Percentiles rank a stretch among this genome's conserved stretches.
These are phyloP conservation scores for Arrhopalites spinosus DNA, from an alignment of 2,888 invertebrate genomes.

Conservation along the genomic window DNA sequence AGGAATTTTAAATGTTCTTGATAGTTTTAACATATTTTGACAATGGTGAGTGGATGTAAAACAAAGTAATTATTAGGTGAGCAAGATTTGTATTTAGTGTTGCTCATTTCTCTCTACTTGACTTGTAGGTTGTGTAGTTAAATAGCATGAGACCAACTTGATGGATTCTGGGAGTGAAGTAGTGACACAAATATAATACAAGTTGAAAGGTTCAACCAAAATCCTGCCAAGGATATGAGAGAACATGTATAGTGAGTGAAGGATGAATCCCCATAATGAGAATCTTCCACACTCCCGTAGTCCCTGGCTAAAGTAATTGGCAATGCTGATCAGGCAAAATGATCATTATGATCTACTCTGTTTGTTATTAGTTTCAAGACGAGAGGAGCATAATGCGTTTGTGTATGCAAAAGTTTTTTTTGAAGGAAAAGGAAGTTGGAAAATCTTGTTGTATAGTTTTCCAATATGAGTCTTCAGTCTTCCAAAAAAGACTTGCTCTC, in stretches of 20 bases:
- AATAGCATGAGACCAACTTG: background rate
- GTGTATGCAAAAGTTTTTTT: too few species aligned
- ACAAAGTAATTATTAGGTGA: slow-evolving; percentile 25
- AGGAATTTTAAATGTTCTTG: slow-evolving; percentile 15
- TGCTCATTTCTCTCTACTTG: too few species aligned
- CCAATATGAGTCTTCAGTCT: too few species aligned
- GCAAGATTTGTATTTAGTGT: background rate
- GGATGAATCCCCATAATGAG: background rate
- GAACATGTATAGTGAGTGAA: background rate
- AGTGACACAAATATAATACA: slow-evolving; percentile 15
- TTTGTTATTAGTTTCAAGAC: background rate
- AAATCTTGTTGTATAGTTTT: too few species aligned
- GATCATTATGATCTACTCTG: slow-evolving; percentile 1
- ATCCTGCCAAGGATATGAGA: background rate
- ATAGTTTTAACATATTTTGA: slow-evolving; percentile 21
- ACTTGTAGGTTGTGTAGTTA: background rate
- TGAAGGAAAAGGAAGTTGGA: too few species aligned
- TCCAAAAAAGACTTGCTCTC: too few species aligned
- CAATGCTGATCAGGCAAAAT: slow-evolving; percentile 5
- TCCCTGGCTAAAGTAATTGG: background rate
- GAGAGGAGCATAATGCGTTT: too few species aligned
- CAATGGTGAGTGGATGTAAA: slow-evolving; percentile 20
- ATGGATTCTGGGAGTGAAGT: background rate
- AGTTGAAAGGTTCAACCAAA: background rate
- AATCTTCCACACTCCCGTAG: background rate